Conservation (phyloP, 2,113 vertebrate genomes). For the Asarcornis scutulata region DNA sequence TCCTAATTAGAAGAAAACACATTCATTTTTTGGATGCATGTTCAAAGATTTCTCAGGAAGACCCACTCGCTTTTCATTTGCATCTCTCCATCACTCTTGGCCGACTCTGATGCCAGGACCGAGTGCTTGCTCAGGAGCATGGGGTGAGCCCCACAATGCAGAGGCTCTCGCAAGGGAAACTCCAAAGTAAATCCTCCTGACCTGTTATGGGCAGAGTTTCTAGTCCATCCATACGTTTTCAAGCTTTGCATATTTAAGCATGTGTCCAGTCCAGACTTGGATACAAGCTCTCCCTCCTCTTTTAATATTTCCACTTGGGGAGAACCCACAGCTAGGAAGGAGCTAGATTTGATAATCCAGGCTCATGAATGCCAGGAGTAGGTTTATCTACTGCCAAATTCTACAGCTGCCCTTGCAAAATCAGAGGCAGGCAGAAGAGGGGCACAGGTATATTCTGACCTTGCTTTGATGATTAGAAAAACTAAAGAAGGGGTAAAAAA, state of each 20-base stretch:
- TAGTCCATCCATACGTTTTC: background rate
- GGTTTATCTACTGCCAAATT: background rate
- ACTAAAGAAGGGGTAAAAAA: background rate
- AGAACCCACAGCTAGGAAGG: background rate
- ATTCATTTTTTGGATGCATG: constrained; percentile 27
- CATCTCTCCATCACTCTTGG: background rate
- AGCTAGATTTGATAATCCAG: background rate
- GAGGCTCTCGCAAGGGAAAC: background rate
- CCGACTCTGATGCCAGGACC: rapidly evolving
- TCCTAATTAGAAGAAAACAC: constrained; percentile 53
- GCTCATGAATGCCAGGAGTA: background rate
- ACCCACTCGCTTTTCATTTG: constrained; percentile 7
- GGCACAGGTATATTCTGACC: background rate
- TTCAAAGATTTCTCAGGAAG: constrained; percentile 54
- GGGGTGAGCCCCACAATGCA: too few species aligned
- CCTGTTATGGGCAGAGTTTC: background rate
- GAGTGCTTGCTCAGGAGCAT: rapidly evolving
- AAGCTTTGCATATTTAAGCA: background rate
- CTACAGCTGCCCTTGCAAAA: background rate
- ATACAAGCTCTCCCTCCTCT: background rate
- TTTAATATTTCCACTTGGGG: background rate
- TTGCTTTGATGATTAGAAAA: background rate
- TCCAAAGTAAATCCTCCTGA: background rate
- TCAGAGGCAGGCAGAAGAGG: background rate
- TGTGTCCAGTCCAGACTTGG: background rate